These are phyloP conservation scores for Caenorhabditis zanzibari DNA, from an alignment of 2,888 invertebrate genomes.

Conservation along the genomic window DNA sequence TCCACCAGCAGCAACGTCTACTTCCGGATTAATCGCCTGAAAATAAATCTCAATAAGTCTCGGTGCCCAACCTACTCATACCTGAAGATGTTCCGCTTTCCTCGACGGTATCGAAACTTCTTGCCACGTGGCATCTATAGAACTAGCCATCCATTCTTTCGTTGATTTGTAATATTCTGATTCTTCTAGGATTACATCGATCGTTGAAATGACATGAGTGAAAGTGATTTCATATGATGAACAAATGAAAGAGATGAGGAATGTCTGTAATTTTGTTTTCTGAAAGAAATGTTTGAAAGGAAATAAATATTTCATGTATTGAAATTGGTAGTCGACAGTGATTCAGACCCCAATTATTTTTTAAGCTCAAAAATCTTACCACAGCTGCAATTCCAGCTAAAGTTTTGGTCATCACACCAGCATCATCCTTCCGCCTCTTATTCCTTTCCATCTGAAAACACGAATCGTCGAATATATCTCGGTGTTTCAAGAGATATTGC, in stretches of 20 bases:
- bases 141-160: constrained; percentile 64
- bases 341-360: too few relatives aligned
- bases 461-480: not conserved
- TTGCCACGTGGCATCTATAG: constrained; percentile 66
- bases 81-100: constrained; percentile 68
- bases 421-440: constrained; percentile 32
- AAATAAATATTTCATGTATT: too few relatives aligned
- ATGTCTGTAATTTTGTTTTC: constrained; percentile 26
- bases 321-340: too few relatives aligned
- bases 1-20: constrained; percentile 65
- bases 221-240: constrained; percentile 44
- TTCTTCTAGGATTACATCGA: constrained; percentile 59
- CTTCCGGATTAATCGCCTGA: constrained; percentile 64
- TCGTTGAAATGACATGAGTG: constrained; percentile 50
- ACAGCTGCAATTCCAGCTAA: constrained; percentile 29
- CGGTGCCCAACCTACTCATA: not conserved
- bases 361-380: constrained; percentile 27
- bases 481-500: not conserved
- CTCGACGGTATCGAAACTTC: constrained; percentile 61
- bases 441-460: constrained; percentile 47
- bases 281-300: too few relatives aligned
- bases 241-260: constrained; percentile 37
- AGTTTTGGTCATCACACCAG: constrained; percentile 33
- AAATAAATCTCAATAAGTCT: not conserved
- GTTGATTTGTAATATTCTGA: constrained; percentile 40